Evolutionary conservation across 2,113 vertebrate genomes (phyloP), one percentile per base, ranked within the genome.

Genomic region (Ageneiosus marmoratus): DNA sequence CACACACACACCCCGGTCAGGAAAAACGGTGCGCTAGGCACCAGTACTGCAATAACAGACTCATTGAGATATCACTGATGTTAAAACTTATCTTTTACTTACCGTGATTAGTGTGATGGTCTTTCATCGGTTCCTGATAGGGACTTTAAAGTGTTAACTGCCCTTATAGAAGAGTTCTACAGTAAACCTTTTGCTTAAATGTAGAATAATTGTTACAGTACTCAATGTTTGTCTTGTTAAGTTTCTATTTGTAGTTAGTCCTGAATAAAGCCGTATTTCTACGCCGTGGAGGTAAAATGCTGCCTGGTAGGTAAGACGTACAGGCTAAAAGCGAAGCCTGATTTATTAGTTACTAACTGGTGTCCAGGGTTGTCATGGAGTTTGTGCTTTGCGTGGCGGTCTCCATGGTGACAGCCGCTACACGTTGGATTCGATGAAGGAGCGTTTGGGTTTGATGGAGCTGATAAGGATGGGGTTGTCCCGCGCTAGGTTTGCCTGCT

Each of bases 351-450:
- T 48, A 20, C 18, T 73, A 69, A 41, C 34, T 12, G 65, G 62
- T 18, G 29, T 34, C 32, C 56, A 60, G 56, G 34, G 67, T 70
- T 10, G 24, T 24, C n/a, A 2, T 41, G n/a, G 16, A 58, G 44
- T 74, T 78, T 75, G 79, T 65, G 74, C 72, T 80, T 74, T 44
- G 79, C 1, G 1, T 53, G 69, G 22, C 18, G 53, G 41, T 70
- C 13, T 27, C 44, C 41, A 48, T 10, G 20, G 34, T 50, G 63
- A 50, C 32, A 10, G 32, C 32, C 41, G 77, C 96, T 90, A 99
- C 41, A 99, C 98, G 1, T 99, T 99, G 0, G 98, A 99, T 88
- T 99, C 98, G 84, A 99, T 96, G 91, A 98, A 99, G 0, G 98
- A 97, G 67, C 95, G 96, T 91, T 99, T 99, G 94, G 97, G 97